phyloP scores from a whole-genome alignment of 35 echinoderm and acorn worm species.

The Heliocidaris tuberculata region DNA sequence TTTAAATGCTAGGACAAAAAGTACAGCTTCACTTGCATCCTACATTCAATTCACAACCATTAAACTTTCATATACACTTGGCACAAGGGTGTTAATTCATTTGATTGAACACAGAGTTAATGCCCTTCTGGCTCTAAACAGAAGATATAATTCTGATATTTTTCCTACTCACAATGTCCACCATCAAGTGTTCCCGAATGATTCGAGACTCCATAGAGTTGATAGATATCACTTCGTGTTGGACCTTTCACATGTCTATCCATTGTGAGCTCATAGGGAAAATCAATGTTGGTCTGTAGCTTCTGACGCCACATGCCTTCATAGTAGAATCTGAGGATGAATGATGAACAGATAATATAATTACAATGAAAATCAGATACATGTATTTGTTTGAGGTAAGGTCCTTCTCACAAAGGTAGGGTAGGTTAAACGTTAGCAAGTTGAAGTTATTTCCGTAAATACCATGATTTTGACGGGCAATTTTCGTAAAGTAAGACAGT shows the following conservation, averaged over 20 bases:
- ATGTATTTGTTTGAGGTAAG: neutral
- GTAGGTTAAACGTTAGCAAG: too few relatives aligned
- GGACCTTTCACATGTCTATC: conserved; percentile 47
- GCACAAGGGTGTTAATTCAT: too few relatives aligned
- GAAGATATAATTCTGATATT: too few relatives aligned
- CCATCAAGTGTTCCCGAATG: conserved; percentile 90
- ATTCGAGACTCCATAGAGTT: conserved; percentile 88
- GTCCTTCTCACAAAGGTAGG: neutral
- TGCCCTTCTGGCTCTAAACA: too few relatives aligned
- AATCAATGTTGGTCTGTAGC: conserved; percentile 84
- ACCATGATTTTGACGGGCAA: too few relatives aligned
- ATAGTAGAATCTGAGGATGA: conserved; percentile 77
- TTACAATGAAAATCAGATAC: neutral
- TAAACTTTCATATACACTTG: too few relatives aligned
- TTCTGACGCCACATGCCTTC: conserved; percentile 97
- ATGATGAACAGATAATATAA: neutral
- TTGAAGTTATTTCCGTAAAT: too few relatives aligned
- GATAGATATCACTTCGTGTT: conserved; percentile 19
- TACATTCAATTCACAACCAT: too few relatives aligned
- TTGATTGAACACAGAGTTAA: too few relatives aligned
- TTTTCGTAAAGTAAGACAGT: too few relatives aligned
- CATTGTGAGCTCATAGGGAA: conserved; percentile 74
- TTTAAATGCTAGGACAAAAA: too few relatives aligned
- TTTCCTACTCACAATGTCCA: conserved; percentile 79
- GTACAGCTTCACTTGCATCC: too few relatives aligned